phyloP scores from a whole-genome alignment of 2,113 vertebrate genomes.

The Seriola dumerili region DNA sequence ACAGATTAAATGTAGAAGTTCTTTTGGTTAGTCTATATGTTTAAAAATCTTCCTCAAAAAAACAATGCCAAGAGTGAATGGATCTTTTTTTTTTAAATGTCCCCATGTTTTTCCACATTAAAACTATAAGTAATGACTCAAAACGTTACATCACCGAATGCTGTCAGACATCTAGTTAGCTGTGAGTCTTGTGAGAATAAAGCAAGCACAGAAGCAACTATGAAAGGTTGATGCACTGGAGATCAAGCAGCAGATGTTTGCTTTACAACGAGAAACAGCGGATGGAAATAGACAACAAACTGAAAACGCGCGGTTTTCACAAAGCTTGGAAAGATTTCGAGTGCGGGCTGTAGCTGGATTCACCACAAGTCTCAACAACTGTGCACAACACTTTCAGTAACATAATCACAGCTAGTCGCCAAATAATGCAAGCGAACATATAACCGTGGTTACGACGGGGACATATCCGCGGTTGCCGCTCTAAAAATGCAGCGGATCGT shows the following conservation, averaged over 20 bases:
- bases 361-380: slow-evolving; percentile 2
- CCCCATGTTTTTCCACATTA: background rate
- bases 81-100: background rate
- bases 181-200: background rate
- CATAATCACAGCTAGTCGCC: background rate
- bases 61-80: background rate
- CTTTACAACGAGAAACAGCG: slow-evolving; percentile 36
- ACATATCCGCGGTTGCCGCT: slow-evolving; percentile 25
- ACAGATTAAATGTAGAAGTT: background rate
- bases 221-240: background rate
- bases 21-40: background rate
- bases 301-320: slow-evolving; percentile 82
- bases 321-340: slow-evolving; percentile 26
- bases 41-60: background rate
- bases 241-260: background rate
- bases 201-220: background rate
- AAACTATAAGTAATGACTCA: slow-evolving; percentile 19
- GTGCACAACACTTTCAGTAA: background rate
- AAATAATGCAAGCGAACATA: background rate
- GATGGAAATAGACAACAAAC: slow-evolving; percentile 67
- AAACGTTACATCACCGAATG: slow-evolving; percentile 20
- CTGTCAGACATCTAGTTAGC: background rate
- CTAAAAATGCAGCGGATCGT: slow-evolving; percentile 57
- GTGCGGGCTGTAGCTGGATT: slow-evolving; percentile 13
- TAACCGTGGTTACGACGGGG: background rate